Base-by-base conservation (phyloP, 1,140 invertebrate genomes). In the Bilobella aurantiaca region DNA sequence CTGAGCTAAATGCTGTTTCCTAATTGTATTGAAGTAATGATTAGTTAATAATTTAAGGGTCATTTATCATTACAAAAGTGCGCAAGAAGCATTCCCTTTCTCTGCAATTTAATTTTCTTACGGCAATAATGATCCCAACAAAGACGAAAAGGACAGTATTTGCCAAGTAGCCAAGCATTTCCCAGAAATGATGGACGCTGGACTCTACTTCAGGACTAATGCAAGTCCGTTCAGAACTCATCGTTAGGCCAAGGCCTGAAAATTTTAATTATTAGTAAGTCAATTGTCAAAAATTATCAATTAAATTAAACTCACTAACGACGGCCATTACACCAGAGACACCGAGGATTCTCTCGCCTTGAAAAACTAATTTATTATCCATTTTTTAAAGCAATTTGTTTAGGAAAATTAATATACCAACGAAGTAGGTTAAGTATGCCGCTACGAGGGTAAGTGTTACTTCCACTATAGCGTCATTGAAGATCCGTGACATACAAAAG, bases 61-160 rank as follows among this genome's bases (percentile, higher is more conserved):
- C n/a, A n/a, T n/a, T n/a, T n/a, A n/a, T n/a, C n/a, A n/a, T n/a
- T n/a, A n/a, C n/a, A n/a, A 8, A 53, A 53, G 25, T 16, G 49
- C 5, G 25, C 49, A 53, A 53, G 49, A 53, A 53, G n/a, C n/a
- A n/a, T n/a, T n/a, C n/a, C n/a, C n/a, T n/a, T n/a, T n/a, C n/a
- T n/a, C n/a, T n/a, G n/a, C n/a, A n/a, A n/a, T n/a, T n/a, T n/a
- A n/a, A n/a, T n/a, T n/a, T n/a, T n/a, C 21, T 53, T 53, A 53
- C 49, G 25, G 49, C 49, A 49, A 81, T 79, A n/a, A 81, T 75
- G 46, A 79, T 75, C 8, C 80, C 80, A 29, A 79, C 79, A 23
- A 80, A 73, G 37, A 79, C 77, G 68, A 81, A 81, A 23, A 81
- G 79, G 3, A 81, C 69, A 0, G 79, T 80, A 69, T 81, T 81